Evolutionary conservation across 2,113 vertebrate species (phyloP).

Genomic region (Crotalus viridis): DNA sequence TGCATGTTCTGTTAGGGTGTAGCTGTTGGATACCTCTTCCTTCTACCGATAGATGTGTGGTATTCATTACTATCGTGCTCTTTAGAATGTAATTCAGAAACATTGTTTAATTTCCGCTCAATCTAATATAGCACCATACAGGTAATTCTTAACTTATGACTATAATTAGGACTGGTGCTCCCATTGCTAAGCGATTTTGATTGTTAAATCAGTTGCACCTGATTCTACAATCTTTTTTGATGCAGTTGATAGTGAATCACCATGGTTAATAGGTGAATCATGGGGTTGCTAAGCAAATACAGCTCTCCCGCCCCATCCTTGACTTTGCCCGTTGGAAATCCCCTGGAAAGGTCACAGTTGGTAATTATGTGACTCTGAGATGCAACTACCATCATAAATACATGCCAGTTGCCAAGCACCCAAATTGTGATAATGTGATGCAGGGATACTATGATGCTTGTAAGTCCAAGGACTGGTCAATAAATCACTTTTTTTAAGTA

Average conservation of each 20-base stretch:
- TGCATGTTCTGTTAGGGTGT: not conserved
- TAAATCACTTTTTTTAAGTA: not conserved
- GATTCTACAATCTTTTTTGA: not conserved
- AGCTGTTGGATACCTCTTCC: not conserved
- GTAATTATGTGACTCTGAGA: not conserved
- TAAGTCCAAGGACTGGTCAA: not conserved
- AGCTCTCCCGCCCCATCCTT: not conserved
- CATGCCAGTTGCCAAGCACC: not conserved
- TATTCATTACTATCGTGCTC: too few relatives aligned
- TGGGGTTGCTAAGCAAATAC: not conserved
- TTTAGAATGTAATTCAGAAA: not conserved
- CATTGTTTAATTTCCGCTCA: not conserved
- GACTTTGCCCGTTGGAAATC: not conserved
- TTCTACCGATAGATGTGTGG: not conserved
- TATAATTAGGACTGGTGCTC: not conserved
- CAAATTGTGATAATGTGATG: not conserved
- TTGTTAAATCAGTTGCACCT: not conserved
- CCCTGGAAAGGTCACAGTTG: not conserved
- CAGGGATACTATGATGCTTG: not conserved
- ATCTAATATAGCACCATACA: not conserved
- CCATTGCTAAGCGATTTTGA: not conserved
- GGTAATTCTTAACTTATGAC: not conserved
- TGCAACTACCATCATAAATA: not conserved
- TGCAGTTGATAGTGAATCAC: not conserved
- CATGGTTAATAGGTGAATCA: not conserved